Conservation (phyloP, 2,113 vertebrate species). For the Pantherophis guttatus region DNA sequence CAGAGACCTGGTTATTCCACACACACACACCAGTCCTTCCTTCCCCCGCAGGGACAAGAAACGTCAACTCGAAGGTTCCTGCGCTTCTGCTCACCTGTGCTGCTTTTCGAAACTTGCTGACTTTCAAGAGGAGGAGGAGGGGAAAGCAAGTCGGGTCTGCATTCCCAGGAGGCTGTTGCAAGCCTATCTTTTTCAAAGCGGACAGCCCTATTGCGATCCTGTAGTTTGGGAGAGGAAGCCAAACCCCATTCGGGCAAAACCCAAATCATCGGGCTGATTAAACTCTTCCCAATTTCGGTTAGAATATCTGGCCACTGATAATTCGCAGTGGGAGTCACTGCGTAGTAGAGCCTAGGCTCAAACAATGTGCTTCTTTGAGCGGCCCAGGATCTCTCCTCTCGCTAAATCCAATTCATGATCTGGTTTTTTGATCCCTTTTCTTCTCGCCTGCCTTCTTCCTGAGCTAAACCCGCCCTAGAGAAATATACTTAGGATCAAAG, state of each 20-base stretch:
- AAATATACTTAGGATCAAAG: not conserved
- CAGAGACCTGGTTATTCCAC: not conserved
- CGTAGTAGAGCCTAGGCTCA: not conserved
- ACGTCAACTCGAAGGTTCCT: not conserved
- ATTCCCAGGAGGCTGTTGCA: not conserved
- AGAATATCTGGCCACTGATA: not conserved
- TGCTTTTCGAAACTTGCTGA: not conserved
- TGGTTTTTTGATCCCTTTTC: not conserved
- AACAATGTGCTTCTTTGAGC: not conserved
- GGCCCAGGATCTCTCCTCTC: not conserved
- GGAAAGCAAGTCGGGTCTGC: not conserved
- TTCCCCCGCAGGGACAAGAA: not conserved
- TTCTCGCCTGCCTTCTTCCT: not conserved
- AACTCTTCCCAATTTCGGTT: not conserved
- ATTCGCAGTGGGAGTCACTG: not conserved
- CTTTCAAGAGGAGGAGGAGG: not conserved
- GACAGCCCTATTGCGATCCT: rapidly evolving
- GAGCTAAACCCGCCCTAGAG: not conserved
- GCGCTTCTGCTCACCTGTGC: not conserved
- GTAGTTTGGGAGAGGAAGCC: not conserved
- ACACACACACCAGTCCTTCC: too few species aligned
- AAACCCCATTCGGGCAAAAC: not conserved
- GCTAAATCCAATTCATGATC: not conserved
- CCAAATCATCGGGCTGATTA: not conserved
- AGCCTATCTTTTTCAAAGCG: not conserved